Conservation (phyloP, 2,888 invertebrate genomes). For the Eristalis pertinax region DNA sequence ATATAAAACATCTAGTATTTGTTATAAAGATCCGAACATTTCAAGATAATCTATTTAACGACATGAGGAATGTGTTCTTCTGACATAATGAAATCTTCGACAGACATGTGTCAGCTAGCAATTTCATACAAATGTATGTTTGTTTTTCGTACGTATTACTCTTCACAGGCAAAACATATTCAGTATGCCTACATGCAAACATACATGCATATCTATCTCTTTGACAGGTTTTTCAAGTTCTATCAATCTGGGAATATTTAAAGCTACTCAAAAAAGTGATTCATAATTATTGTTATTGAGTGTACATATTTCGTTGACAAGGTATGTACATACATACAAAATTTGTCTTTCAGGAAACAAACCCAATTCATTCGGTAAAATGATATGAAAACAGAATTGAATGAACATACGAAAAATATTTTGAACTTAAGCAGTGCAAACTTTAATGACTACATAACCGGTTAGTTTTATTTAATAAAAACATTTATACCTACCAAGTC, state of each 20-base stretch:
- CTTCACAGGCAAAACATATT: not conserved
- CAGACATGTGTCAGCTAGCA: not conserved
- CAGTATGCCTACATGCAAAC: not conserved
- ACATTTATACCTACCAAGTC: no score
- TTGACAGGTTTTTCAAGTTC: not conserved
- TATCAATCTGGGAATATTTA: not conserved
- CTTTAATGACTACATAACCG: not conserved
- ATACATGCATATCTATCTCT: not conserved
- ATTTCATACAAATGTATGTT: not conserved
- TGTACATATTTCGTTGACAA: no score
- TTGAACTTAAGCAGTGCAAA: not conserved
- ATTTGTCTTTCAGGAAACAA: not conserved
- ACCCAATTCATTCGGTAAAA: not conserved
- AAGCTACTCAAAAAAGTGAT: not conserved
- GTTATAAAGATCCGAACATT: not conserved
- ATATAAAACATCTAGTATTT: not conserved
- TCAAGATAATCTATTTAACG: not conserved
- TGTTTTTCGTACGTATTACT: not conserved
- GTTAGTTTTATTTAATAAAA: no score
- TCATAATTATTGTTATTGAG: not conserved
- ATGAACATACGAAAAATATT: not conserved
- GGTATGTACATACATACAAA: not conserved
- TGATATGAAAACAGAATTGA: not conserved
- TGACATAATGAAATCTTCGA: not conserved
- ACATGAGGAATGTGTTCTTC: not conserved